Evolutionary conservation across 2,888 invertebrate genomes (phyloP), one percentile per base, ranked within the genome.

Genomic region (Leistus spinibarbis): DNA sequence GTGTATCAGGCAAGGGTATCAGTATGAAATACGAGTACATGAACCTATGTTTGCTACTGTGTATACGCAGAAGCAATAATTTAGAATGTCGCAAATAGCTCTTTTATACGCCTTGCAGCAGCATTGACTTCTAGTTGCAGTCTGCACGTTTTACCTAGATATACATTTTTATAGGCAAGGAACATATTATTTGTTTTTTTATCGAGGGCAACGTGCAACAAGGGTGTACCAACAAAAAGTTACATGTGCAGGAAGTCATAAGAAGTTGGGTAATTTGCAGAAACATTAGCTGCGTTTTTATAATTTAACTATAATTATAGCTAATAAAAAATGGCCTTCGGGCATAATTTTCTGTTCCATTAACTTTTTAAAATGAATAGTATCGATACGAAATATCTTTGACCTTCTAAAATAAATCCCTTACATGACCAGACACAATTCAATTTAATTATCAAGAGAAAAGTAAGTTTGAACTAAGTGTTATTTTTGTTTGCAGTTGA

Each of bases 401-500:
- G n/a, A n/a, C n/a, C n/a, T n/a, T n/a, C n/a, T n/a, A n/a, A n/a
- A n/a, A n/a, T n/a, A n/a, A n/a, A n/a, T n/a, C n/a, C n/a, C n/a
- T n/a, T n/a, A n/a, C n/a, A n/a, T n/a, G n/a, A n/a, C n/a, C 13
- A 54, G 9, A n/a, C 22, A 60, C 22, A 19, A 60, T 60, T 60
- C 19, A 19, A 20, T 13, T 60, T 60, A 20, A 10, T 16, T 60
- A 60, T n/a, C 10, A 20, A 22, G 10, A 60, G 60, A 60, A 22
- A 60, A 60, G 16, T n/a, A n/a, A n/a, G n/a, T n/a, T n/a, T n/a
- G n/a, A n/a, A n/a, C n/a, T n/a, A n/a, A n/a, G n/a, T 19, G 57
- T 54, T 67, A n/a, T 76, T 80, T 54, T 78, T 79, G 77, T 81
- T 65, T 86, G 40, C 83, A 87, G 87, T 86, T 85, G 87, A 88